Evolutionary conservation across 1,140 invertebrate genomes (phyloP).

Genomic region (Drosophila malerkotliana): DNA sequence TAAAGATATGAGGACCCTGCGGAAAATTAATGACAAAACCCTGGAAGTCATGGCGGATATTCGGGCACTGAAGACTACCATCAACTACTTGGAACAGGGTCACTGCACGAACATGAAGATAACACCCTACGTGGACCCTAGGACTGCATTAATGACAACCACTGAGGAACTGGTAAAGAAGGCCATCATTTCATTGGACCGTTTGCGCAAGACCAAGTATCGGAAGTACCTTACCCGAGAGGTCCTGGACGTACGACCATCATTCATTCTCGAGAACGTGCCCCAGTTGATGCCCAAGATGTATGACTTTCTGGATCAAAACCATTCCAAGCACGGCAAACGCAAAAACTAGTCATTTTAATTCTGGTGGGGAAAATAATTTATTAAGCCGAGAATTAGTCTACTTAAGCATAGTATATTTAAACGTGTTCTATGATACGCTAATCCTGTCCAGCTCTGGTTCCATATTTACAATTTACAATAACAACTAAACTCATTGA

Average conservation of each 20-base stretch:
- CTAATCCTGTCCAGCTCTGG: constrained; percentile 45
- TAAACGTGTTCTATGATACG: constrained; percentile 58
- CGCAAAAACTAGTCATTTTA: background rate
- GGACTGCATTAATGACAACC: constrained; percentile 2
- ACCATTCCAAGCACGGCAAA: background rate
- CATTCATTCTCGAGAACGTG: constrained; percentile 31
- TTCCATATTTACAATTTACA: constrained; percentile 57
- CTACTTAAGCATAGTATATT: constrained; percentile 61
- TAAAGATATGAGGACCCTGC: constrained; percentile 8
- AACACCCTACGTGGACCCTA: constrained; percentile 7
- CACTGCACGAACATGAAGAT: constrained; percentile 7
- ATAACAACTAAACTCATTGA: constrained; percentile 43
- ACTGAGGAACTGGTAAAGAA: background rate
- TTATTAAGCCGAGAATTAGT: constrained; percentile 76
- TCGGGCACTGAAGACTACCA: constrained; percentile 11
- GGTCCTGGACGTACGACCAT: constrained; percentile 10
- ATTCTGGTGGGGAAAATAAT: constrained; percentile 59
- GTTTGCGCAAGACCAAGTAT: background rate
- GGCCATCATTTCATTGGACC: constrained; percentile 21
- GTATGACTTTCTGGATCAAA: constrained; percentile 15
- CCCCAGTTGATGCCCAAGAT: constrained; percentile 25
- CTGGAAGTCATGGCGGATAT: constrained; percentile 32
- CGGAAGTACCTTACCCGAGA: background rate
- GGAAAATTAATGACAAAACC: constrained; percentile 23
- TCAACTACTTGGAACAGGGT: background rate